A percentile compares a stretch with the other conserved stretches of the same genome.
Evolutionary conservation across 2,888 invertebrate genomes (phyloP).

Genomic region (Hypena proboscidalis): DNA sequence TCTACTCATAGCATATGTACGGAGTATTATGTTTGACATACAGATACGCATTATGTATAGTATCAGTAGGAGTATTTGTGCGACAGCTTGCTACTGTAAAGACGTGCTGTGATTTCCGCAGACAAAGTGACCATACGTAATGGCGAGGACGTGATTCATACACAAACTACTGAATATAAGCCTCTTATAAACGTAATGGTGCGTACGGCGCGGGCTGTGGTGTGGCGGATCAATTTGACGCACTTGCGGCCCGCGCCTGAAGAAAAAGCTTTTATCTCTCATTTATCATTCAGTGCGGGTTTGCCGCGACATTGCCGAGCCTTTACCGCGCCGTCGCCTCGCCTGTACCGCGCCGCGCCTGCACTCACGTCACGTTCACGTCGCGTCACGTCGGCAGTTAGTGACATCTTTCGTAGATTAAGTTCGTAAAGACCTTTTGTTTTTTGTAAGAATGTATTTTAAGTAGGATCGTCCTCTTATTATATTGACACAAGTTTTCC

Average conservation of each 20-base stretch:
- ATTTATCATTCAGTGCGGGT: slow-evolving; percentile 52
- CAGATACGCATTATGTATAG: not conserved
- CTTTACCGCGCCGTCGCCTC: slow-evolving; percentile 2
- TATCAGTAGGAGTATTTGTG: not conserved
- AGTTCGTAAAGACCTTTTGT: slow-evolving; percentile 9
- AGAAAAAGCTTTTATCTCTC: slow-evolving; percentile 52
- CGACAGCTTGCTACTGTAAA: not conserved
- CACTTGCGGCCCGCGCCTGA: slow-evolving; percentile 22
- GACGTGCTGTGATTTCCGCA: slow-evolving; percentile 5
- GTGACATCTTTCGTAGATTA: slow-evolving; percentile 18
- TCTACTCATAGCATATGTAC: not conserved
- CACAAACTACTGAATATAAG: not conserved
- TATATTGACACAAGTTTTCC: too few relatives aligned
- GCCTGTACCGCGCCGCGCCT: slow-evolving; percentile 14
- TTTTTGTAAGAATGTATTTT: too few relatives aligned
- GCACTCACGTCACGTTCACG: slow-evolving; percentile 5
- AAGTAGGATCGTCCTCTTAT: slow-evolving; percentile 6
- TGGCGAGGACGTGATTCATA: slow-evolving; percentile 9
- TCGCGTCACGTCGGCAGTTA: slow-evolving; percentile 2
- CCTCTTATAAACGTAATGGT: slow-evolving; percentile 27
- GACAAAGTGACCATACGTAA: slow-evolving; percentile 22
- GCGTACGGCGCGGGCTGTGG: slow-evolving; percentile 16
- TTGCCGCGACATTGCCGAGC: slow-evolving; percentile 2
- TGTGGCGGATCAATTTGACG: slow-evolving; percentile 32
- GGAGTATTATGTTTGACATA: not conserved